phyloP scores from a whole-genome alignment of 2,113 vertebrate species.

The Meleagris gallopavo region DNA sequence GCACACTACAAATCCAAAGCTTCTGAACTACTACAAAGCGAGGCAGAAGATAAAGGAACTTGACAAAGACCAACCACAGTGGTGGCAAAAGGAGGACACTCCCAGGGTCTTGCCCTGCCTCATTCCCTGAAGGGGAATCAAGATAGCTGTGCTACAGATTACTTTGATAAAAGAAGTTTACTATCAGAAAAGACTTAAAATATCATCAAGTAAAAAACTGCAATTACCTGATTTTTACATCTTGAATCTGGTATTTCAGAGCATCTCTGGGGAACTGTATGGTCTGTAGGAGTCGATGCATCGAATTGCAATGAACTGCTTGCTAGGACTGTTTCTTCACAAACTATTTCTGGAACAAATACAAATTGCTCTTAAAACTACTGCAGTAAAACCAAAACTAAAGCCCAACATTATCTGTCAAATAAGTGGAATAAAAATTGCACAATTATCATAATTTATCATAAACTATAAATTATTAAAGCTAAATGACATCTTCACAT shows the following conservation, averaged over 20 bases:
- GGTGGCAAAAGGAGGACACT: not conserved
- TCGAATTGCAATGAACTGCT: constrained; percentile 77
- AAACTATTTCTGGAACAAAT: constrained; percentile 77
- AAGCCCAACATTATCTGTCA: not conserved
- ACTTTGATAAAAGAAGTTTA: not conserved
- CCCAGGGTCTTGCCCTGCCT: not conserved
- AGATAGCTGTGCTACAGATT: not conserved
- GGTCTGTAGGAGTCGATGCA: constrained; percentile 82
- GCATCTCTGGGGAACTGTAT: constrained; percentile 81
- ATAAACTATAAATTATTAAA: not conserved
- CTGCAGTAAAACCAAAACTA: not conserved
- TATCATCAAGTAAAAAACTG: not conserved
- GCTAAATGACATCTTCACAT: not conserved
- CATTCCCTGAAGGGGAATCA: not conserved
- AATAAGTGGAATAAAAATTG: not conserved
- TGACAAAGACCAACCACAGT: not conserved
- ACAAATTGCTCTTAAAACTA: constrained; percentile 18
- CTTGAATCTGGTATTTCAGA: constrained; percentile 74
- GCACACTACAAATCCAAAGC: not conserved
- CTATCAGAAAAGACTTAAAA: not conserved
- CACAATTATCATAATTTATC: not conserved
- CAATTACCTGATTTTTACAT: constrained; percentile 78
- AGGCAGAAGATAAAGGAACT: not conserved
- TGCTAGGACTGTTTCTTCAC: constrained; percentile 82
- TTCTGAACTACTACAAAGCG: not conserved